Conservation (phyloP, 1,140 invertebrate species). For the Monochamus saltuarius region DNA sequence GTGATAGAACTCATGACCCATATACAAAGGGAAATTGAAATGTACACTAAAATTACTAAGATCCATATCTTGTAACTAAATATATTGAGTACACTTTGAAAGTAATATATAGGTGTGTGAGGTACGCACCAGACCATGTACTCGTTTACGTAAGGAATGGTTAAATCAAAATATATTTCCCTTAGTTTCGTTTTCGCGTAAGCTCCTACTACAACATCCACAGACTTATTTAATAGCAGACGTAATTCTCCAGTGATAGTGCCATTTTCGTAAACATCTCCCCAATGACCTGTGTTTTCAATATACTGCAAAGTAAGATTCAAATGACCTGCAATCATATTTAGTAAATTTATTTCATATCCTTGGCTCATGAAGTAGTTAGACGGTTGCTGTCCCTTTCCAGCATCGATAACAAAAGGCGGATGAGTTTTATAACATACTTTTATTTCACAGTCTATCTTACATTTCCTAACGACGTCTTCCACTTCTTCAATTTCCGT, state of each 20-base stretch:
- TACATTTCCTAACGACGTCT: background rate
- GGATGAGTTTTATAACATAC: slow-evolving; percentile 3
- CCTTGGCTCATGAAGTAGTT: background rate
- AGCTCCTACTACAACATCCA: background rate
- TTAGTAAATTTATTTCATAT: slow-evolving; percentile 8
- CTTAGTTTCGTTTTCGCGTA: background rate
- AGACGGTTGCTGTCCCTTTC: background rate
- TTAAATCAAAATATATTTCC: slow-evolving; percentile 4
- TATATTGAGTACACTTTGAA: slow-evolving; percentile 2
- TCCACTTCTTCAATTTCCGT: too few relatives aligned
- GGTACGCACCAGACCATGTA: slow-evolving; percentile 12
- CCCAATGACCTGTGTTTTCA: background rate
- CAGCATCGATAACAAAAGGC: slow-evolving; percentile 3
- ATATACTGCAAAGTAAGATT: slow-evolving; percentile 3
- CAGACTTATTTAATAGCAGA: background rate
- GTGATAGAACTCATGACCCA: slow-evolving; percentile 7
- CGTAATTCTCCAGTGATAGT: background rate
- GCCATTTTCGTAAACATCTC: slow-evolving; percentile 4
- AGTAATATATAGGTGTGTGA: slow-evolving; percentile 2
- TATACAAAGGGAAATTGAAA: background rate
- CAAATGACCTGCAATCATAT: slow-evolving; percentile 10
- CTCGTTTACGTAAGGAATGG: slow-evolving; percentile 8
- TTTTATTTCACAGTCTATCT: slow-evolving; percentile 6
- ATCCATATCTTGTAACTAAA: slow-evolving; percentile 1
- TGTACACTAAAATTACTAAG: background rate